Evolutionary conservation across 2,797 vertebrate genomes (phyloP), one percentile per base, ranked within the genome.

Genomic region (Pseudochirops cupreus): DNA sequence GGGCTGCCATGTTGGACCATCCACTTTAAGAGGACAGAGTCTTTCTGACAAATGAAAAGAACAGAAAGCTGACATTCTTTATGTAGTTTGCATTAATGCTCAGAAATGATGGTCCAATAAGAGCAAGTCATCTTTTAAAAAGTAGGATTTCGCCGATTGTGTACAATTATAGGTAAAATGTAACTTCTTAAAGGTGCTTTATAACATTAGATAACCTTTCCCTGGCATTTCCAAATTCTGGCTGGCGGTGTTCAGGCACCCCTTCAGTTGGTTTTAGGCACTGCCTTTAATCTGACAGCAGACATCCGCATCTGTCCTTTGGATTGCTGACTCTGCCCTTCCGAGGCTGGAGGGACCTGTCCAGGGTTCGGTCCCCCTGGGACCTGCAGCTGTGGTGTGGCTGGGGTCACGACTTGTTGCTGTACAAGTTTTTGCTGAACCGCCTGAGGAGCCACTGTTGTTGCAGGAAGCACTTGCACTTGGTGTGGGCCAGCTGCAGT

Each of bases 361-460:
- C 99, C 98, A 3, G 99, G 99, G 97, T 99, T 99, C 98, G 99
- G 99, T 28, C 99, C 98, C 5, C 99, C 99, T 0, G 99, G 99
- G 0, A 99, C 97, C 94, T 99, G 98, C 91, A 99, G 99, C 98
- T 99, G 99, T 0, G 99, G 99, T 0, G 99, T 99, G 0, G 99
- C 98, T 12, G 99, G 98, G 0, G 99, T 98, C 93, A 99, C 99
- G 0, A 99, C 99, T 97, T 99, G 99, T 98, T 99, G 99, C 96
- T 99, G 99, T 10, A 97, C 97, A 91, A 99, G 99, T 92, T 99
- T 99, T 98, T 99, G 99, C 96, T 99, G 99, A 91, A 99, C 99
- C 0, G 99, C 99, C 97, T 99, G 99, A 28, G 99, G 98, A 0
- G 99, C 96, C 0, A 99, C 96, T 0, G 99, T 98, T 56, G 99